A percentile compares a stretch with the other conserved stretches of the same genome.
These are phyloP conservation scores for Saimiri boliviensis DNA, from an alignment of 2,113 vertebrate genomes.

Conservation along the genomic window DNA sequence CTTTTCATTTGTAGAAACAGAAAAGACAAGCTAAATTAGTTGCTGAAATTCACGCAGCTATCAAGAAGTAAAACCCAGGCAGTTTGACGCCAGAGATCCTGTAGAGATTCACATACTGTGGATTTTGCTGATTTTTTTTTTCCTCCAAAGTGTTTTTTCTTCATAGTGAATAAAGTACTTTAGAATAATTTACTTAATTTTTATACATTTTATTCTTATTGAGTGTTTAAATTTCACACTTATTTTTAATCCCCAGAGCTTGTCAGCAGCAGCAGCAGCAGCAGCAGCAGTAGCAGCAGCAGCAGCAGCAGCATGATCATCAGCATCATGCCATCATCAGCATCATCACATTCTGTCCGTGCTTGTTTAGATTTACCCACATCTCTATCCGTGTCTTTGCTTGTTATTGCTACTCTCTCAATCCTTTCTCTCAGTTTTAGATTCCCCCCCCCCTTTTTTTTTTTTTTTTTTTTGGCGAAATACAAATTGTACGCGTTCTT, in stretches of 20 bases:
- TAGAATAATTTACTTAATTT: not conserved
- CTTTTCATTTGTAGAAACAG: not conserved
- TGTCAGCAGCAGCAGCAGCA: not conserved
- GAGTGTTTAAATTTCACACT: not conserved
- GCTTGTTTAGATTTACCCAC: not conserved
- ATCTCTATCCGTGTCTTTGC: not conserved
- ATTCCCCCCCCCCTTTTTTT: too few species aligned
- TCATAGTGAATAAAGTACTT: not conserved
- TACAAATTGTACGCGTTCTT: not conserved
- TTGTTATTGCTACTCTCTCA: not conserved
- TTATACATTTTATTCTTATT: not conserved
- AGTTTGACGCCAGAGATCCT: not conserved
- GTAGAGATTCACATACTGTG: not conserved
- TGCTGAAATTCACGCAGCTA: not conserved
- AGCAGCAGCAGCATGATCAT: too few species aligned
- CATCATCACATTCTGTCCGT: not conserved
- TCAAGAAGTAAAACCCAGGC: not conserved
- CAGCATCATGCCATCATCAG: not conserved
- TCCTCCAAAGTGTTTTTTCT: not conserved
- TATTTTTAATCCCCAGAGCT: not conserved
- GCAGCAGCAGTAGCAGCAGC: too few species aligned
- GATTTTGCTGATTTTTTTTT: not conserved
- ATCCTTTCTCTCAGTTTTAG: not conserved
- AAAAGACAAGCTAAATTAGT: not conserved
- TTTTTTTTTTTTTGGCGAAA: not conserved